A percentile compares a stretch with the other conserved stretches of the same genome.
Conservation (phyloP, 1,140 invertebrate species). For the Pissodes strobi region DNA sequence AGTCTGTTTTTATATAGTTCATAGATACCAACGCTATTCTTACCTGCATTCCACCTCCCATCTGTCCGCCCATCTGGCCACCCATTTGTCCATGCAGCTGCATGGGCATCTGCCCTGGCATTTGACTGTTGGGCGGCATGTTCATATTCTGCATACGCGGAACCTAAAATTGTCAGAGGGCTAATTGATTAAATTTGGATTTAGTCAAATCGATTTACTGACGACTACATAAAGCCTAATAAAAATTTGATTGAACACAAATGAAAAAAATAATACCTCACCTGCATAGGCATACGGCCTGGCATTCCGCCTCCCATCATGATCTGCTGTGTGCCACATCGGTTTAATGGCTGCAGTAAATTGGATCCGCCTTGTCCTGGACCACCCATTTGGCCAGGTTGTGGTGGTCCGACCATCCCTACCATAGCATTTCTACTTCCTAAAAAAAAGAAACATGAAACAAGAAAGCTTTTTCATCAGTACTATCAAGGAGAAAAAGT, state of each 20-base stretch:
- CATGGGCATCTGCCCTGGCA: slow-evolving; percentile 41
- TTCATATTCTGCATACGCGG: slow-evolving; percentile 48
- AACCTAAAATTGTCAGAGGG: slow-evolving; percentile 5
- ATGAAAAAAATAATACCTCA: too few species aligned
- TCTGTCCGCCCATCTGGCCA: slow-evolving; percentile 58
- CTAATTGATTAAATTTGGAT: not conserved
- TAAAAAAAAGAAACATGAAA: too few species aligned
- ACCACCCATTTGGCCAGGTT: slow-evolving; percentile 62
- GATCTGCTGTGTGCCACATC: slow-evolving; percentile 61
- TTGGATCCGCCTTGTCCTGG: slow-evolving; percentile 61
- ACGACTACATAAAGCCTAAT: not conserved
- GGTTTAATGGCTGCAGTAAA: slow-evolving; percentile 64
- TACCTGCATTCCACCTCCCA: slow-evolving; percentile 48
- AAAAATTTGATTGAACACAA: not conserved
- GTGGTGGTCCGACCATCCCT: slow-evolving; percentile 56
- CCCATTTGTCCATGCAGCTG: slow-evolving; percentile 50
- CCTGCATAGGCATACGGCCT: slow-evolving; percentile 34
- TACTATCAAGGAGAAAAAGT: too few species aligned
- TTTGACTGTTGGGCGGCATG: slow-evolving; percentile 49
- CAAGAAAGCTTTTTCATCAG: too few species aligned
- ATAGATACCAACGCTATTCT: too few species aligned
- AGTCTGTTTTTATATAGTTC: too few species aligned
- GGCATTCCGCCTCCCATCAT: slow-evolving; percentile 48
- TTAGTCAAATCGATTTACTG: not conserved
- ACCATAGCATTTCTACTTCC: slow-evolving; percentile 57